Evolutionary conservation across 2,888 invertebrate species (phyloP), one percentile per base, ranked within the genome.

Genomic region (Phasia obesa): DNA sequence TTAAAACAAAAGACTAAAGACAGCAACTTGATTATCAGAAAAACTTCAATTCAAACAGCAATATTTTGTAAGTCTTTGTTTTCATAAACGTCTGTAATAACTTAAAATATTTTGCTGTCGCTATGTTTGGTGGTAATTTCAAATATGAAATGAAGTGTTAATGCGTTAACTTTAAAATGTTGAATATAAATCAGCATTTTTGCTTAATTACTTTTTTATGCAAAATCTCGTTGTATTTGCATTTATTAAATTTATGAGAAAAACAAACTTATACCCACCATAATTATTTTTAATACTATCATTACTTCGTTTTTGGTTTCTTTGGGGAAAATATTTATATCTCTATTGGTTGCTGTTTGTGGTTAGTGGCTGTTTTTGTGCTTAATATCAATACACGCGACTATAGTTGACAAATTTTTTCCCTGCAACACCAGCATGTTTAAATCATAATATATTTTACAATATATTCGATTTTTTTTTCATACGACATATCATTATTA

Each of bases 181-280:
- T 70, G n/a, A 42, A 55, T 64, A 78, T 82, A 82, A 82, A 82
- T 82, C 77, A 78, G 67, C 81, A 74, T 73, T 74, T 82, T 77
- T 78, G 21, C 69, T 77, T 82, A 77, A 74, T 74, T 82, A 82
- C 69, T 51, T 78, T 74, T 78, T 69, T 78, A 82, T 78, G 82
- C 82, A 70, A 82, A 82, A 64, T 64, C n/a, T 13, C 11, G 21
- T 7, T 70, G 42, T 55, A 2, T 13, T 21, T n/a, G n/a, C 25
- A 2, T 3, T 4, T 23, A 19, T 19, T n/a, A 13, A 55, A 44
- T 13, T 4, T 47, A 27, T 57, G 38, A 19, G 64, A 70, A 81
- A 57, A 31, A 23, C 21, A 62, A 76, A 38, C 19, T 44, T 31
- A 77, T 57, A 49, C 42, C 27, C 31, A 51, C 47, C 69, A 57